These are phyloP conservation scores for Amiota communis DNA, from an alignment of 2,888 invertebrate genomes.

Conservation along the genomic window DNA sequence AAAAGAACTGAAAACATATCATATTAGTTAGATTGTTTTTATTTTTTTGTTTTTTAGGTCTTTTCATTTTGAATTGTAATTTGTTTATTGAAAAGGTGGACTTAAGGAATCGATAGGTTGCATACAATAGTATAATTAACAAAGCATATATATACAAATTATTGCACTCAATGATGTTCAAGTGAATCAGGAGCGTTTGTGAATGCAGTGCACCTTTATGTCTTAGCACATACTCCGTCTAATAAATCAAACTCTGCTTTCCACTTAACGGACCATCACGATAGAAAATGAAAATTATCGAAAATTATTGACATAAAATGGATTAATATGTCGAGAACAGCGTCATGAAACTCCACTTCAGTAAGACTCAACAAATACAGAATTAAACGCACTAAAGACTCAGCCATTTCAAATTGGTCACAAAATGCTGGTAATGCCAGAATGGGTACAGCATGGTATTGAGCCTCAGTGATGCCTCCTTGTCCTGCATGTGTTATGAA, in stretches of 20 bases:
- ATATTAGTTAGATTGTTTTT: too few relatives aligned
- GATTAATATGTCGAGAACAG: constrained; percentile 54
- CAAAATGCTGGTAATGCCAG: constrained; percentile 61
- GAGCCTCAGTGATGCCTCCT: constrained; percentile 78
- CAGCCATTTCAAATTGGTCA: constrained; percentile 56
- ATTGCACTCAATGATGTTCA: constrained; percentile 72
- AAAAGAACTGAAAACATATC: neutral
- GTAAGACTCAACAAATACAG: constrained; percentile 45
- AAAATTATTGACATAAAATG: constrained; percentile 59
- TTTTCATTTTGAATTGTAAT: too few relatives aligned
- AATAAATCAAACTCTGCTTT: constrained; percentile 75
- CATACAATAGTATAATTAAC: neutral
- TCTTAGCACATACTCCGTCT: constrained; percentile 76
- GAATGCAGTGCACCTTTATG: constrained; percentile 75
- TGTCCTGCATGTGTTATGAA: constrained; percentile 80
- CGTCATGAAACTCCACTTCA: constrained; percentile 32
- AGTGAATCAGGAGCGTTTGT: constrained; percentile 73
- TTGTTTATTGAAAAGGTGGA: too few relatives aligned
- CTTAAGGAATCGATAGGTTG: neutral
- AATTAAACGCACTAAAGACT: constrained; percentile 40
- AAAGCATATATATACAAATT: constrained; percentile 71
- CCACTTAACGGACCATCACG: constrained; percentile 75
- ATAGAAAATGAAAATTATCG: constrained; percentile 73
- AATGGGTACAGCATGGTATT: constrained; percentile 76
- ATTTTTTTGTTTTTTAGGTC: too few relatives aligned